Evolutionary conservation across 2,113 vertebrate species (phyloP).

Genomic region (Petromus typicus): DNA sequence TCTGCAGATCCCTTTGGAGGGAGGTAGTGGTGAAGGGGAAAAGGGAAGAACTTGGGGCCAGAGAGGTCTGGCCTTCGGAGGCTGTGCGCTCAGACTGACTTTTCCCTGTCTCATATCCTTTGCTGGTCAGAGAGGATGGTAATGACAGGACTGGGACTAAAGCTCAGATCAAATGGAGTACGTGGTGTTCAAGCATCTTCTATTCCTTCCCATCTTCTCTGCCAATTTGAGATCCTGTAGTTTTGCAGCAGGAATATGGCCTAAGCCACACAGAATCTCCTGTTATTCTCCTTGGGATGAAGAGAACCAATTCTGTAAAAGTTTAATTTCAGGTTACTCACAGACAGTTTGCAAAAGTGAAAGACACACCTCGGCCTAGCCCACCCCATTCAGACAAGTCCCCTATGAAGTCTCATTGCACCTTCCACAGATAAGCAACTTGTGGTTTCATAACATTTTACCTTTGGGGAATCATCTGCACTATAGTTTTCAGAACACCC

Average conservation of each 20-base stretch:
- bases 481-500: not conserved
- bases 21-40: not conserved
- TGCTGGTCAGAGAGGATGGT: not conserved
- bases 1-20: not conserved
- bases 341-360: not conserved
- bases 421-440: not conserved
- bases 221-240: not conserved
- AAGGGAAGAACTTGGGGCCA: not conserved
- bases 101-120: not conserved
- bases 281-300: not conserved
- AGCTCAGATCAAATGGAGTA: not conserved
- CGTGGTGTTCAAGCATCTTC: accelerated
- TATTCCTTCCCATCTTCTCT: accelerated
- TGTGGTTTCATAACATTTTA: not conserved
- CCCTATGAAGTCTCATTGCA: not conserved
- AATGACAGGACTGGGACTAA: not conserved
- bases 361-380: not conserved
- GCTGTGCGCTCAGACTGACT: not conserved
- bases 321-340: not conserved
- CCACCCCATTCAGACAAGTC: not conserved
- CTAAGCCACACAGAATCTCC: no score
- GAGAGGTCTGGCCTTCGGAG: not conserved
- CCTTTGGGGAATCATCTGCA: not conserved
- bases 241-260: no score
- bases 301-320: not conserved